These are phyloP conservation scores for Sinelater perroti DNA, from an alignment of 2,888 invertebrate species.

Conservation along the genomic window DNA sequence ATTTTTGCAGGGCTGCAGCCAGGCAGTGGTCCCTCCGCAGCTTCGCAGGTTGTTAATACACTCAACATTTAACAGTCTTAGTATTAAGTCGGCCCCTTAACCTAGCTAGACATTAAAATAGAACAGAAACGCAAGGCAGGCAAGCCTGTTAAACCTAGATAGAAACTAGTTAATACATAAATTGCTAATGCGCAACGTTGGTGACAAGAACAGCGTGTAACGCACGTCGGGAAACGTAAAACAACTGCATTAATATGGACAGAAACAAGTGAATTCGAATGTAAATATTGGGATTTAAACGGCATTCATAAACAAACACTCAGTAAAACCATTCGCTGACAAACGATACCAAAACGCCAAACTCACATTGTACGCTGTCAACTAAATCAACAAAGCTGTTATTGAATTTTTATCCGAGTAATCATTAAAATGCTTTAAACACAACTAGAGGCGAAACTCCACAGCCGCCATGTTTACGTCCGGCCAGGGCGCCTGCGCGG, in stretches of 20 bases:
- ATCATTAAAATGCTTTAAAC: slow-evolving; percentile 47
- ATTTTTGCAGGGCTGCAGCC: background rate
- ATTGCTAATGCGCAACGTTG: background rate
- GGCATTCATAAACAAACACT: slow-evolving; percentile 41
- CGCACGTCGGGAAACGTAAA: background rate
- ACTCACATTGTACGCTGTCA: slow-evolving; percentile 44
- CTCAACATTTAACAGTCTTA: slow-evolving; percentile 6
- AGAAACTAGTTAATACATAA: background rate
- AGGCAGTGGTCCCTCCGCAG: background rate
- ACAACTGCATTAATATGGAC: slow-evolving; percentile 24
- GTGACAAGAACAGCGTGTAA: slow-evolving; percentile 13
- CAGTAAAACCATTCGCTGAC: slow-evolving; percentile 25
- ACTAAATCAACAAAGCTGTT: slow-evolving; percentile 44
- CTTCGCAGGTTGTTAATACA: background rate
- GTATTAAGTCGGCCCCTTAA: background rate
- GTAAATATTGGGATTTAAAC: slow-evolving; percentile 41
- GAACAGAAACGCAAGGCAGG: background rate
- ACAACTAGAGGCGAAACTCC: slow-evolving; percentile 46
- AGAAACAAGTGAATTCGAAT: slow-evolving; percentile 32
- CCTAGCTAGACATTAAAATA: background rate
- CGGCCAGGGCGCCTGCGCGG: slow-evolving; percentile 41
- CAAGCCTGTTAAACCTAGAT: slow-evolving; percentile 8
- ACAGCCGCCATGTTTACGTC: slow-evolving; percentile 46
- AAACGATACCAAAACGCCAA: slow-evolving; percentile 30
- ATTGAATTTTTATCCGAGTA: slow-evolving; percentile 44